phyloP scores from a whole-genome alignment of 2,113 vertebrate genomes.

The Clarias batrachus region DNA sequence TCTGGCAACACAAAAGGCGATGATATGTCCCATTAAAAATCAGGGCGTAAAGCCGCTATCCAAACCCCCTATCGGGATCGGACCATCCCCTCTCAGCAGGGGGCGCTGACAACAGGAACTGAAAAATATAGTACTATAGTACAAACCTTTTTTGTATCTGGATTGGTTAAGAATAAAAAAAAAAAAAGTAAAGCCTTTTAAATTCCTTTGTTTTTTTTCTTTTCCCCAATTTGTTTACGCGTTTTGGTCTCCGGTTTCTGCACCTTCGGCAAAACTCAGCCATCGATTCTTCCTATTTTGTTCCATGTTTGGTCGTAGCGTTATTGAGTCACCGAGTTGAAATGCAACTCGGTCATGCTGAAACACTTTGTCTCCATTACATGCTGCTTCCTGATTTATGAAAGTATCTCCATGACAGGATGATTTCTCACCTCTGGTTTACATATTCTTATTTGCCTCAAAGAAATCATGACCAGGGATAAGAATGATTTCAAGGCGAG shows the following conservation, averaged over 20 bases:
- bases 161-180: conserved; percentile 59
- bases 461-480: background rate
- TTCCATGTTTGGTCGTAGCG: background rate
- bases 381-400: conserved; percentile 27
- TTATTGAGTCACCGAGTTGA: conserved; percentile 32
- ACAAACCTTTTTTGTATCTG: conserved; percentile 55
- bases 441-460: conserved; percentile 16
- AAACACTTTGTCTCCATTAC: conserved; percentile 37
- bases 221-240: conserved; percentile 16
- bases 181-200: conserved; percentile 49
- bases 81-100: conserved; percentile 64
- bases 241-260: conserved; percentile 54
- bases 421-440: conserved; percentile 27
- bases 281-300: conserved; percentile 18
- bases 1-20: conserved; percentile 63
- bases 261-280: conserved; percentile 33
- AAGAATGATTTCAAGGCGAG: background rate
- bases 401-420: conserved; percentile 48
- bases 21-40: conserved; percentile 53
- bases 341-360: conserved; percentile 32
- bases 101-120: conserved; percentile 36
- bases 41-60: conserved; percentile 55
- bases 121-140: conserved; percentile 24
- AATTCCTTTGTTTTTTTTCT: conserved; percentile 57
- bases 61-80: conserved; percentile 43